Evolutionary conservation across 2,797 vertebrate species (phyloP).

Genomic region (Eulemur albifrons): DNA sequence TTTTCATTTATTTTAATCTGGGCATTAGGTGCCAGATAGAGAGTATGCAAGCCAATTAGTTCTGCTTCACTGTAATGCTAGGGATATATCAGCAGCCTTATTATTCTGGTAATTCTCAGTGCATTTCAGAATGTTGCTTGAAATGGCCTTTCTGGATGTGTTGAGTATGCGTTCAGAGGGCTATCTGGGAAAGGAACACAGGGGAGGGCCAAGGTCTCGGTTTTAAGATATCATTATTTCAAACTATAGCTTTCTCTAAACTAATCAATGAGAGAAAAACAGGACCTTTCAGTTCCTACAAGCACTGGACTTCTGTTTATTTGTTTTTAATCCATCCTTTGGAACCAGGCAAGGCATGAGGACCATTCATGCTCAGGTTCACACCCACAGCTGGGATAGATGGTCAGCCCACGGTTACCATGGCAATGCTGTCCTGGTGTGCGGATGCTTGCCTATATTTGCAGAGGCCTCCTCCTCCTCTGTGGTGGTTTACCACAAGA

Average conservation of each 20-base stretch:
- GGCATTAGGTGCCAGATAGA: neutral
- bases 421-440: neutral
- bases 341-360: neutral
- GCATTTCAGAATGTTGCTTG: neutral
- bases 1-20: constrained; percentile 21
- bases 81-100: neutral
- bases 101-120: neutral
- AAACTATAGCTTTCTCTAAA: neutral
- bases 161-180: neutral
- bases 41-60: neutral
- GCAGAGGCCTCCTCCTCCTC: neutral
- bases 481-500: neutral
- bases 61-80: neutral
- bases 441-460: neutral
- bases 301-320: neutral
- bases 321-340: neutral
- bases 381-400: neutral
- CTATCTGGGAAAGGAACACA: neutral
- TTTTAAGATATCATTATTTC: neutral
- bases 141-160: neutral
- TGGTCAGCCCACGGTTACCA: neutral
- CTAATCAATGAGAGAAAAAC: neutral
- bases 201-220: neutral
- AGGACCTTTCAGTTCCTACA: neutral
- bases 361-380: neutral